These are phyloP conservation scores for Rana temporaria DNA, from an alignment of 2,113 vertebrate species.

Conservation along the genomic window DNA sequence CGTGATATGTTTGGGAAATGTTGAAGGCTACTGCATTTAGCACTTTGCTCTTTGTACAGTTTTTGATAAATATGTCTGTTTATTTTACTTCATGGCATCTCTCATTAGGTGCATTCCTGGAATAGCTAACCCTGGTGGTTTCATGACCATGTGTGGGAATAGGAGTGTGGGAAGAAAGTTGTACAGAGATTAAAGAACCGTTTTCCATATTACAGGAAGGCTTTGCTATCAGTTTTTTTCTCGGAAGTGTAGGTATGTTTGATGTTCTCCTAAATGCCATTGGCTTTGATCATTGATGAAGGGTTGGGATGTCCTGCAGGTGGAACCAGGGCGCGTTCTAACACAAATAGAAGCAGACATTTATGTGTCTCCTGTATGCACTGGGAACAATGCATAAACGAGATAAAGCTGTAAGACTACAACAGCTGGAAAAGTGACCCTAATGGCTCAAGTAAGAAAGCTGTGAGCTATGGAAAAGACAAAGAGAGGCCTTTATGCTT, in stretches of 20 bases:
- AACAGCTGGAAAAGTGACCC: conserved; percentile 69
- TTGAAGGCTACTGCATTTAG: too few relatives aligned
- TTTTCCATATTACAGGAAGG: conserved; percentile 9
- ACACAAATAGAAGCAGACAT: conserved; percentile 65
- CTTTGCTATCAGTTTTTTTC: background rate
- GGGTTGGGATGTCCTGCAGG: conserved; percentile 51
- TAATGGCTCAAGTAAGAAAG: conserved; percentile 54
- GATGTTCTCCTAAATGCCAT: conserved; percentile 26
- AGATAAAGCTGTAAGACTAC: conserved; percentile 31
- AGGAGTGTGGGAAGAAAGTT: background rate
- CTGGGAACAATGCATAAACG: background rate
- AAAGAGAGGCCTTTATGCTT: conserved; percentile 24
- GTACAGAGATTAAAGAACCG: background rate
- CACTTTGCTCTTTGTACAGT: too few relatives aligned
- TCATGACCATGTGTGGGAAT: background rate
- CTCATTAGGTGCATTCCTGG: conserved; percentile 2
- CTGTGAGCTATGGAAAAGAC: conserved; percentile 15
- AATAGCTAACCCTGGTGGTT: conserved; percentile 15
- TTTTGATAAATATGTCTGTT: too few relatives aligned
- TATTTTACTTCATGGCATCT: too few relatives aligned
- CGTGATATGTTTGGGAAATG: too few relatives aligned
- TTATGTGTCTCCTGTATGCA: conserved; percentile 73
- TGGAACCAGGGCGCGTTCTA: conserved; percentile 66
- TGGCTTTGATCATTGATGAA: conserved; percentile 50
- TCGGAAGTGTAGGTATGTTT: conserved; percentile 20